Conservation (phyloP, 1,140 invertebrate species). For the Drosophila teissieri region DNA sequence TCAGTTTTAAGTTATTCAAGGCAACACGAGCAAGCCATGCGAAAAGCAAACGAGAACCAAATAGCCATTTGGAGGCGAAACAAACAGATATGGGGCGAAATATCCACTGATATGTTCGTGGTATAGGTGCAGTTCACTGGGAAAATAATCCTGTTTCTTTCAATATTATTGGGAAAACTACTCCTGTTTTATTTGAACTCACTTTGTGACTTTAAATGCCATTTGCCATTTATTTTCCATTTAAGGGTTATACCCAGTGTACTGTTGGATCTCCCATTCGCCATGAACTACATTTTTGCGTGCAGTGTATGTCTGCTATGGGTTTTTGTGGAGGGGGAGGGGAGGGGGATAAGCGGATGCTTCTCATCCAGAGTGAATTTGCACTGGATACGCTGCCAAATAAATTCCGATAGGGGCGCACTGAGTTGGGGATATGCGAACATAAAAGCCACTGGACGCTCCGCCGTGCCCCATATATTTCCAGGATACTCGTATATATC, state of each 20-base stretch:
- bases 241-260: no score
- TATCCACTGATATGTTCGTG: not conserved
- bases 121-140: conserved; percentile 6
- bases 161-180: no score
- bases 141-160: not conserved
- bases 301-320: not conserved
- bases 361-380: conserved; percentile 38
- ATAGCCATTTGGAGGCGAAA: conserved; percentile 50
- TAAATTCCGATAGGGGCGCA: conserved; percentile 56
- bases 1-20: conserved; percentile 65
- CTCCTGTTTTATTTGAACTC: not conserved
- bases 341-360: not conserved
- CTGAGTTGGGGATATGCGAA: not conserved
- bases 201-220: not conserved
- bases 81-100: conserved; percentile 17
- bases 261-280: not conserved
- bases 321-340: not conserved
- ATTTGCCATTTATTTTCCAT: no score
- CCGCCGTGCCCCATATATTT: conserved; percentile 1
- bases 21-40: conserved; percentile 23
- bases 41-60: conserved; percentile 39
- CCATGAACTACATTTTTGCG: not conserved
- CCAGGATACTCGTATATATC: not conserved
- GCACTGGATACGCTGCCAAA: conserved; percentile 58
- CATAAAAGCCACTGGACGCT: conserved; percentile 63